Conservation (phyloP, 2,113 vertebrate species). For the Eclectus roratus region DNA sequence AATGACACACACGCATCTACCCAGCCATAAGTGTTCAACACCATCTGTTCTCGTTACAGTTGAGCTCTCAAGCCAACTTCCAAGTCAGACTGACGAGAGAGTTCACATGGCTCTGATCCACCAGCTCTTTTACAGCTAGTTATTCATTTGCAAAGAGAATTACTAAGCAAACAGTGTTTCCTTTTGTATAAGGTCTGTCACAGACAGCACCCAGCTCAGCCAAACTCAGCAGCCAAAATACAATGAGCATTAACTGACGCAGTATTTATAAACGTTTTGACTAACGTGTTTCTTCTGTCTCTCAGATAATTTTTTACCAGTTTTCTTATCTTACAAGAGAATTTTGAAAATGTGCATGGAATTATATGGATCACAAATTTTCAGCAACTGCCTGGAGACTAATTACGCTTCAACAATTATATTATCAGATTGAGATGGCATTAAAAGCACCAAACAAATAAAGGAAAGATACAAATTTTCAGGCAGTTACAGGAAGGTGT, state of each 20-base stretch:
- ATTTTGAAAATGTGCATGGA: not conserved
- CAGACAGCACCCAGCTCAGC: not conserved
- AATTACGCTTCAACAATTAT: not conserved
- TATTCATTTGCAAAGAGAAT: conserved; percentile 37
- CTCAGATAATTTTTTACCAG: not conserved
- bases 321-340: not conserved
- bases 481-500: not conserved
- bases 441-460: not conserved
- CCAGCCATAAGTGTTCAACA: conserved; percentile 38
- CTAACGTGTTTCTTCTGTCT: not conserved
- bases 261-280: not conserved
- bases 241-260: not conserved
- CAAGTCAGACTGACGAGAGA: conserved; percentile 21
- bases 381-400: conserved; percentile 10
- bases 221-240: conserved; percentile 15
- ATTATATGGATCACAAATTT: not conserved
- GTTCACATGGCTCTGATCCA: conserved; percentile 51
- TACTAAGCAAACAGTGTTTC: conserved; percentile 16
- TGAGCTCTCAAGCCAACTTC: conserved; percentile 38
- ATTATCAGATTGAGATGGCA: not conserved
- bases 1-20: not conserved
- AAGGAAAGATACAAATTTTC: not conserved
- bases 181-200: not conserved
- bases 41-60: conserved; percentile 47
- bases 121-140: conserved; percentile 30